Evolutionary conservation across 1,140 invertebrate genomes (phyloP).

Genomic region (Drosophila repleta): DNA sequence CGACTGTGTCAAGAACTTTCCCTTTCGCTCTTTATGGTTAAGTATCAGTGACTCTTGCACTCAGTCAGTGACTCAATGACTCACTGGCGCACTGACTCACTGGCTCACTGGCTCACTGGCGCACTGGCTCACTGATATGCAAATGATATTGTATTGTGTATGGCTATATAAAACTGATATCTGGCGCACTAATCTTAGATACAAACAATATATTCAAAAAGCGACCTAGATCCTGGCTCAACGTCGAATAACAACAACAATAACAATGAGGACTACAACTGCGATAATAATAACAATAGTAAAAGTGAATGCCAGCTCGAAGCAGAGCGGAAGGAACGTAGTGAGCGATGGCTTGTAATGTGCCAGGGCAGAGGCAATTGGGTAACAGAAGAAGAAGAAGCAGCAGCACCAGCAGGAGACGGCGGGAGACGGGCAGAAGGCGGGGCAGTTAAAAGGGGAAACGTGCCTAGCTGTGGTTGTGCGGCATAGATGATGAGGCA

Average conservation of each 20-base stretch:
- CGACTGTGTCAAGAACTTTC: slow-evolving; percentile 9
- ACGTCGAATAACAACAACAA: slow-evolving; percentile 47
- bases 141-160: slow-evolving; percentile 59
- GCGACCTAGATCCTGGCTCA: slow-evolving; percentile 74
- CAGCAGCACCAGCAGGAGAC: too few relatives aligned
- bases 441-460: slow-evolving; percentile 16
- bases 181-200: slow-evolving; percentile 74
- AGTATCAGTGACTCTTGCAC: slow-evolving; percentile 14
- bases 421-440: neutral
- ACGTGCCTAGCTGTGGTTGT: slow-evolving; percentile 34
- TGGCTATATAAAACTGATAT: slow-evolving; percentile 75
- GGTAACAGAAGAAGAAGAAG: too few relatives aligned
- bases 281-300: slow-evolving; percentile 75
- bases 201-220: slow-evolving; percentile 82
- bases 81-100: slow-evolving; percentile 14
- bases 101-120: neutral
- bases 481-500: slow-evolving; percentile 31
- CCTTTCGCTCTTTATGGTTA: slow-evolving; percentile 13
- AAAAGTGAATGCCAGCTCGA: slow-evolving; percentile 62
- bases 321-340: slow-evolving; percentile 51
- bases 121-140: slow-evolving; percentile 45
- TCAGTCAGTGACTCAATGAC: slow-evolving; percentile 9
- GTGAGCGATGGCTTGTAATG: slow-evolving; percentile 51
- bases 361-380: slow-evolving; percentile 12
- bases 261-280: slow-evolving; percentile 55